Conservation (phyloP, 2,113 vertebrate species). For the Ivindomyrus marchei region DNA sequence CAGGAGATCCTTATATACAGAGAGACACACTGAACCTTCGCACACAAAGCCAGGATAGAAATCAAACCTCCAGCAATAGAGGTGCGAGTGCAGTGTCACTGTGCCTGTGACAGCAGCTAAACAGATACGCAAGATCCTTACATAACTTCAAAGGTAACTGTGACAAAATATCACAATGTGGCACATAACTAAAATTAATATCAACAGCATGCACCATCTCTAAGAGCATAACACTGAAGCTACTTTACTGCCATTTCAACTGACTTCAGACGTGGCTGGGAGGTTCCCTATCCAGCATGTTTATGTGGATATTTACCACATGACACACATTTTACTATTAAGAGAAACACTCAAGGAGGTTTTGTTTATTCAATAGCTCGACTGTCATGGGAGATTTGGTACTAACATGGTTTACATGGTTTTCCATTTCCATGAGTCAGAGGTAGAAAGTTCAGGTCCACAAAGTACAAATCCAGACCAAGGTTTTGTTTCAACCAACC, state of each 20-base stretch:
- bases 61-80: not conserved
- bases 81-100: not conserved
- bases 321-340: not conserved
- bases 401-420: not conserved
- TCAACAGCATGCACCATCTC: not conserved
- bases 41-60: not conserved
- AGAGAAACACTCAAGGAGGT: not conserved
- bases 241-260: not conserved
- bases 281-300: not conserved
- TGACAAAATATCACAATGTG: not conserved
- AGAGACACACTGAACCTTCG: not conserved
- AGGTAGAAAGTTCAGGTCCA: too few species aligned
- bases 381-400: not conserved
- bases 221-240: not conserved
- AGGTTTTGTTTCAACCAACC: too few species aligned
- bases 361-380: not conserved
- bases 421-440: not conserved
- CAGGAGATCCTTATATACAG: not conserved
- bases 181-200: not conserved
- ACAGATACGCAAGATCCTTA: not conserved
- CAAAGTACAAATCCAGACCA: too few species aligned
- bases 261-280: not conserved
- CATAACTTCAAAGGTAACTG: not conserved
- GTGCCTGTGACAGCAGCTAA: not conserved
- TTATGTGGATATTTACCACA: not conserved